A percentile compares a stretch with the other conserved stretches of the same genome.
Conservation (phyloP, 1,140 invertebrate genomes). For the Dinothrombium tinctorium region DNA sequence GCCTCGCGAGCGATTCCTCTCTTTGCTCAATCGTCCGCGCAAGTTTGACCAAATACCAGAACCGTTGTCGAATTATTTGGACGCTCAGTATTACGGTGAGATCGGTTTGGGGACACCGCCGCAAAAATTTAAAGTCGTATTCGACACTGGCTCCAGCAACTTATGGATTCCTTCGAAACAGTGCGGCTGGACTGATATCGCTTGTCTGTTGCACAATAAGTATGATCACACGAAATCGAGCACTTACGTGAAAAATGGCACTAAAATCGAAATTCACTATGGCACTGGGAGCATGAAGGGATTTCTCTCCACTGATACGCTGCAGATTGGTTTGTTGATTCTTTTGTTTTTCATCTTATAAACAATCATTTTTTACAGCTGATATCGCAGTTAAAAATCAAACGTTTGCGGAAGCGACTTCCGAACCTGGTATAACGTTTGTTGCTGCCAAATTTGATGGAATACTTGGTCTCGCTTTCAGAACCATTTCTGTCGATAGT, state of each 20-base stretch:
- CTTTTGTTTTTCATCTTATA: neutral
- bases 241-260: constrained; percentile 67
- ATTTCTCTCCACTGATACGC: constrained; percentile 45
- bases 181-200: constrained; percentile 73
- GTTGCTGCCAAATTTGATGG: constrained; percentile 58
- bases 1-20: neutral
- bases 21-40: too few relatives aligned
- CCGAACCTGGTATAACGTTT: constrained; percentile 52
- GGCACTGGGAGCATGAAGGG: constrained; percentile 87
- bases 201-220: constrained; percentile 75
- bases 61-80: constrained; percentile 2
- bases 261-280: constrained; percentile 74
- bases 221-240: constrained; percentile 67
- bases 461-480: constrained; percentile 78
- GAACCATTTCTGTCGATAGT: constrained; percentile 60
- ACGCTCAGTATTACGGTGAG: constrained; percentile 83
- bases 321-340: constrained; percentile 1
- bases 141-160: constrained; percentile 95
- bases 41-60: neutral
- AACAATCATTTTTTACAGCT: neutral
- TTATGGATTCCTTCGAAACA: constrained; percentile 95
- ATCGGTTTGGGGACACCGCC: constrained; percentile 78
- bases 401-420: constrained; percentile 88
- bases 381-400: constrained; percentile 36
- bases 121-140: constrained; percentile 77